Evolutionary conservation across 2,888 invertebrate species (phyloP).

Genomic region (Sphinx pinastri): DNA sequence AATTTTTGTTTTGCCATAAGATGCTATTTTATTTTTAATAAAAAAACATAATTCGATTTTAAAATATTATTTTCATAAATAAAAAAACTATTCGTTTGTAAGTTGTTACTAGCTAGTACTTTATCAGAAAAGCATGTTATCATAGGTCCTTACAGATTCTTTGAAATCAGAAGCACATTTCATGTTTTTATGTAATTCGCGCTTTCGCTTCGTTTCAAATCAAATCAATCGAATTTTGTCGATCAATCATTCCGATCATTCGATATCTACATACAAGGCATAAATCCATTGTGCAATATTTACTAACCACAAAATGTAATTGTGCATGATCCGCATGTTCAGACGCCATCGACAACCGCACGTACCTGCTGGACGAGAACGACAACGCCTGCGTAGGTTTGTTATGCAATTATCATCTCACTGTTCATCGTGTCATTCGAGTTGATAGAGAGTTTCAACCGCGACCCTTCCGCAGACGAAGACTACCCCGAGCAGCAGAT

Average conservation of each 20-base stretch:
- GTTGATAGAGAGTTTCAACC: conserved; percentile 1
- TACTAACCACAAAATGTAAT: conserved; percentile 55
- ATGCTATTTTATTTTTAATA: no score
- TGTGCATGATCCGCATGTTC: conserved; percentile 78
- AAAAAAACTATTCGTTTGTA: no score
- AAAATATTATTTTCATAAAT: no score
- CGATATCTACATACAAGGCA: background rate
- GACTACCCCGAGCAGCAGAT: conserved; percentile 70
- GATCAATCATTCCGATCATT: background rate
- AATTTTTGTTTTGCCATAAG: no score
- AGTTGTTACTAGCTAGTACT: no score
- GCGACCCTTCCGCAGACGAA: conserved; percentile 58
- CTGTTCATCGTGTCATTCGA: background rate
- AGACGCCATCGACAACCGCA: conserved; percentile 90
- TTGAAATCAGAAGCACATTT: no score
- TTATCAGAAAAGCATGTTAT: no score
- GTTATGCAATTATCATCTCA: conserved; percentile 45
- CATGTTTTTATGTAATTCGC: background rate
- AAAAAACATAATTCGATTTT: no score
- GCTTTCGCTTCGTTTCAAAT: background rate
- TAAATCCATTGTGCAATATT: conserved; percentile 29
- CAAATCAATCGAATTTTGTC: no score
- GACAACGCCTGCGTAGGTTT: conserved; percentile 84
- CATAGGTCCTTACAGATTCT: no score
- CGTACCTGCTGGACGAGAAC: conserved; percentile 91